phyloP scores from a whole-genome alignment of 2,888 invertebrate species.

The Linyphia triangularis region DNA sequence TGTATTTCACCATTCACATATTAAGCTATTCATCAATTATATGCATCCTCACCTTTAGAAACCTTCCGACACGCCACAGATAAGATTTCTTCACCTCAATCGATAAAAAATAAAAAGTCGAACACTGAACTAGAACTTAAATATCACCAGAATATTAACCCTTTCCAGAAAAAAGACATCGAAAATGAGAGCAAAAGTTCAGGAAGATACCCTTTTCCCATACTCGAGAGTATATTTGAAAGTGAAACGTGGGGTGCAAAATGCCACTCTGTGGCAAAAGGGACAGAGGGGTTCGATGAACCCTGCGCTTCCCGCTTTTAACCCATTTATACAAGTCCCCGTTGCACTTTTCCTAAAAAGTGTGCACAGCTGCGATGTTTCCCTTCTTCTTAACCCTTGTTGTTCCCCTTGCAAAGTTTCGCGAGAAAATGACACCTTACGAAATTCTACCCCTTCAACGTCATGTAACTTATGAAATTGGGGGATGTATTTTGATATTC shows the following conservation, averaged over 20 bases:
- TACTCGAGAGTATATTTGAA: neutral
- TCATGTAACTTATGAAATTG: neutral
- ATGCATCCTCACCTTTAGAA: too few species aligned
- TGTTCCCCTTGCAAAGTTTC: neutral
- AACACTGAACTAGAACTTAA: too few species aligned
- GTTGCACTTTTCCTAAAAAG: neutral
- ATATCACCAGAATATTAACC: too few species aligned
- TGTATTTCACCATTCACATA: too few species aligned
- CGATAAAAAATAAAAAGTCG: too few species aligned
- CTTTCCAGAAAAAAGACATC: neutral
- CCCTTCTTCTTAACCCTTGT: neutral
- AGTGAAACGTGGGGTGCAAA: neutral
- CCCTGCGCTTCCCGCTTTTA: conserved; percentile 37
- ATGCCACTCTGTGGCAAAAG: neutral
- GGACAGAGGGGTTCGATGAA: conserved; percentile 30
- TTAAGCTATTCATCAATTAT: too few species aligned
- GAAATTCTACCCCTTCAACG: neutral
- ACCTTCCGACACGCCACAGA: too few species aligned
- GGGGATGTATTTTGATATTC: too few species aligned
- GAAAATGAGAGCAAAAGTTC: neutral
- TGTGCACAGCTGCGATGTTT: neutral
- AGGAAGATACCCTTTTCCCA: neutral
- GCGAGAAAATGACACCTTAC: neutral
- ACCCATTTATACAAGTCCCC: conserved; percentile 20
- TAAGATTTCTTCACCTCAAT: too few species aligned